Evolutionary conservation across 2,113 vertebrate species (phyloP), one percentile per base, ranked within the genome.

Genomic region (Aleadryas rufinucha): DNA sequence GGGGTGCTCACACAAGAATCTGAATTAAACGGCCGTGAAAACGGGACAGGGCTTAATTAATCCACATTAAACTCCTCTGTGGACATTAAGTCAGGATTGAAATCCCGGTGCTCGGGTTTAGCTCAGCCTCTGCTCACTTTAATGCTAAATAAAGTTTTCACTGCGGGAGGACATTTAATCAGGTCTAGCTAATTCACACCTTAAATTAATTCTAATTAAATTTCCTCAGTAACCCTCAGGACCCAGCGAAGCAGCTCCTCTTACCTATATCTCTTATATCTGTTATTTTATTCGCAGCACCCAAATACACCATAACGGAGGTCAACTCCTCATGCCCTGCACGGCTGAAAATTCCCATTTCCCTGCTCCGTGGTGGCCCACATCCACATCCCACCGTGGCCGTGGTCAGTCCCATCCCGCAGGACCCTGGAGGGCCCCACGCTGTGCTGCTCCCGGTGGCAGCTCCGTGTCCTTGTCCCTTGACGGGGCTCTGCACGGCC

Each of bases 11-110:
- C 66, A 39, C 11, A 59, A 11, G 18, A 42, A 80, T 45, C 44
- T 1, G 0, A 76, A 76, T 42, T n/a, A 44, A 45, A 42, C 0
- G 0, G 4, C 41, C 0, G 1, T 13, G 60, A 49, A 31, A 35
- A 66, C 1, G 7, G 45, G 5, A 37, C 35, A 60, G 1, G 20
- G 21, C 2, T 90, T 20, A 20, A 53, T 63, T 75, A 49, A 79
- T 44, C 41, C 17, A 31, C 57, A 8, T 24, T 59, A 60, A 89
- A 60, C 30, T 72, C 49, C 30, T 45, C 26, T 41, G 63, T 11
- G 68, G 81, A 68, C 26, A 8, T 10, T 16, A 28, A 28, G 11
- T 31, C 57, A n/a, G 81, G 41, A 50, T 2, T 37, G 74, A 83
- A 95, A 89, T 75, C 81, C 63, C 7, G 1, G 33, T 76, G 77